Conservation (phyloP, 2,113 vertebrate species). For the Pomatorhinus ruficollis region DNA sequence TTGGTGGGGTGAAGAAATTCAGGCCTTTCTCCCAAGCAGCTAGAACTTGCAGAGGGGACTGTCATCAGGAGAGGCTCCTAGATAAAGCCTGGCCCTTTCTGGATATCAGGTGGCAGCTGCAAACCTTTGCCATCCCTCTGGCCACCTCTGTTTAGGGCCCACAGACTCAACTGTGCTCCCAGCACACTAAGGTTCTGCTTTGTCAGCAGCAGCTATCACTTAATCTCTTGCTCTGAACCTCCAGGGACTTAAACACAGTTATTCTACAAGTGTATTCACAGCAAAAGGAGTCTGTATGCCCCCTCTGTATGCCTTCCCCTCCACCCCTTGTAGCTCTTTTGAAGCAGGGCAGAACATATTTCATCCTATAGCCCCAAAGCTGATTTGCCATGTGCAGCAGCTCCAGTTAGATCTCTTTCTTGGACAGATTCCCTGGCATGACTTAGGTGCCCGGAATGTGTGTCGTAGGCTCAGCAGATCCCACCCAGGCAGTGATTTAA, state of each 20-base stretch:
- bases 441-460: conserved; percentile 19
- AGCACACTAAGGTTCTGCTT: not conserved
- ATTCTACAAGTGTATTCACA: not conserved
- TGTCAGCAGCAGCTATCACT: not conserved
- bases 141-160: not conserved
- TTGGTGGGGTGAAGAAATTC: not conserved
- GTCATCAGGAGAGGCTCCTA: not conserved
- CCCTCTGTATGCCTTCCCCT: not conserved
- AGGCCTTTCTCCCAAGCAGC: not conserved
- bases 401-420: conserved; percentile 24
- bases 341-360: not conserved
- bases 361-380: not conserved
- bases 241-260: not conserved
- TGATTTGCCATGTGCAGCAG: conserved; percentile 19
- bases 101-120: not conserved
- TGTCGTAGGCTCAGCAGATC: conserved; percentile 27
- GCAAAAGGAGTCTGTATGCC: not conserved
- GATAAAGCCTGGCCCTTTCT: not conserved
- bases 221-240: not conserved
- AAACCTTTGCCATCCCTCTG: not conserved
- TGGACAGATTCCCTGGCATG: conserved; percentile 43
- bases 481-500: conserved; percentile 48
- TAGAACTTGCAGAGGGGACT: not conserved
- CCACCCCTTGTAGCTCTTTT: not conserved
- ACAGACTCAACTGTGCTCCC: not conserved